A percentile compares a stretch with the other conserved stretches of the same genome.
phyloP scores from a whole-genome alignment of 2,113 vertebrate genomes.

The Genyomyrus donnyi region DNA sequence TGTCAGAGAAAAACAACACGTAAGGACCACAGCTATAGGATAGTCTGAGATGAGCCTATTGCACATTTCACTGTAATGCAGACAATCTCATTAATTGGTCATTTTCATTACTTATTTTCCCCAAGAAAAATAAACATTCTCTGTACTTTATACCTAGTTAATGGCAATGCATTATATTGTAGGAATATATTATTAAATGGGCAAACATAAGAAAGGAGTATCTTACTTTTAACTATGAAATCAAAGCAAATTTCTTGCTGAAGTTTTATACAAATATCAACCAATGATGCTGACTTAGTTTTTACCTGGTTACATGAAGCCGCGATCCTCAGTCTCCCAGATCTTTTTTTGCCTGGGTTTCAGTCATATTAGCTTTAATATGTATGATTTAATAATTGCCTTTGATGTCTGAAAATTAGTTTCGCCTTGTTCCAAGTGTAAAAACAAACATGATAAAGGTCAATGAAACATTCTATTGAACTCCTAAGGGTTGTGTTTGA shows the following conservation, averaged over 20 bases:
- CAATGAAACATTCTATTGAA: not conserved
- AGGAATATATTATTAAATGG: not conserved
- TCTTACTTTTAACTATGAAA: not conserved
- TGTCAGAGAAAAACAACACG: not conserved
- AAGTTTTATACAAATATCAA: slow-evolving; percentile 49
- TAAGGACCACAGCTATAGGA: not conserved
- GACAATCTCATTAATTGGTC: not conserved
- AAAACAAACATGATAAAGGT: not conserved
- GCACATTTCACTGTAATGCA: not conserved
- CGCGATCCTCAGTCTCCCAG: not conserved
- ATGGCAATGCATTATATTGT: not conserved
- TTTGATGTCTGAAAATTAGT: not conserved
- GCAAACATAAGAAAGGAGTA: not conserved
- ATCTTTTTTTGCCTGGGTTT: not conserved
- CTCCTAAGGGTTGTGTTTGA: not conserved
- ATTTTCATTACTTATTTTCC: not conserved
- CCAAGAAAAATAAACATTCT: slow-evolving; percentile 25
- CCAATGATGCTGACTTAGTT: slow-evolving; percentile 47
- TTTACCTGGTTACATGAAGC: slow-evolving; percentile 13
- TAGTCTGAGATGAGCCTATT: not conserved
- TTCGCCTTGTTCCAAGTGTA: not conserved
- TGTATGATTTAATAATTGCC: not conserved
- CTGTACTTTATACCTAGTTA: slow-evolving; percentile 16
- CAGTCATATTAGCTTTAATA: not conserved
- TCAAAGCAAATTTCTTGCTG: not conserved